A percentile compares a stretch with the other conserved stretches of the same genome.
Evolutionary conservation across 92 coral and sea anemone genomes (phyloP).

Genomic region (Porites lobata): DNA sequence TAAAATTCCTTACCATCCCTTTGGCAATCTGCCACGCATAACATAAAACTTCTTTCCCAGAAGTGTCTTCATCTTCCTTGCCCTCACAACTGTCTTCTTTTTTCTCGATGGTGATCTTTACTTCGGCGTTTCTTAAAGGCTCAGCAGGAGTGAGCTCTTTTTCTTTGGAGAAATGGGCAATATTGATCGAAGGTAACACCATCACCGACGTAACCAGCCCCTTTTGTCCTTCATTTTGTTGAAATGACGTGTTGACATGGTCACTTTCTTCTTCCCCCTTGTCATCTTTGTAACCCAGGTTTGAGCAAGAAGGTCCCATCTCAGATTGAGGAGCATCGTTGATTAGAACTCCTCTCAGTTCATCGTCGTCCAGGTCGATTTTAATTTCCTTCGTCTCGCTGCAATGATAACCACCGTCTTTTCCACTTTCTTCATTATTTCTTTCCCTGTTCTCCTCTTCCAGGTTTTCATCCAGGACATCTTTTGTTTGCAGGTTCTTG

Average conservation of each 20-base stretch:
- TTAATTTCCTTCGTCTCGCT: too few species aligned
- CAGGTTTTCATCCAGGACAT: not conserved
- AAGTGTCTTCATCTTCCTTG: conserved; percentile 44
- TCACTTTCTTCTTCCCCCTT: not conserved
- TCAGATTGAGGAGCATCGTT: not conserved
- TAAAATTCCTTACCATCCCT: conserved; percentile 72
- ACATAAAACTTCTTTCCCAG: conserved; percentile 74
- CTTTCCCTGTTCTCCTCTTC: not conserved
- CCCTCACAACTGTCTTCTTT: conserved; percentile 19
- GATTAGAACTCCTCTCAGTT: not conserved
- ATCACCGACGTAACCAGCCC: not conserved
- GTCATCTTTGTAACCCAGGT: not conserved
- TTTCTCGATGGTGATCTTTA: not conserved
- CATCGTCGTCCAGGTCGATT: not conserved
- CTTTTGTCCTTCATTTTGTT: not conserved
- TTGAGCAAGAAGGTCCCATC: too few species aligned
- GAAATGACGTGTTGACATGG: not conserved
- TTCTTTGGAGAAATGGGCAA: not conserved
- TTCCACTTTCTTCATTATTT: not conserved
- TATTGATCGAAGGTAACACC: too few species aligned
- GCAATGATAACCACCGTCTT: not conserved
- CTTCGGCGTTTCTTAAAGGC: too few species aligned
- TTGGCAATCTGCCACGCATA: conserved; percentile 84
- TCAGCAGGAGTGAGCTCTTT: not conserved
- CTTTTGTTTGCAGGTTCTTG: not conserved